Evolutionary conservation across 2,888 invertebrate genomes (phyloP), one percentile per base, ranked within the genome.

Genomic region (Ennomos fuscantarius): DNA sequence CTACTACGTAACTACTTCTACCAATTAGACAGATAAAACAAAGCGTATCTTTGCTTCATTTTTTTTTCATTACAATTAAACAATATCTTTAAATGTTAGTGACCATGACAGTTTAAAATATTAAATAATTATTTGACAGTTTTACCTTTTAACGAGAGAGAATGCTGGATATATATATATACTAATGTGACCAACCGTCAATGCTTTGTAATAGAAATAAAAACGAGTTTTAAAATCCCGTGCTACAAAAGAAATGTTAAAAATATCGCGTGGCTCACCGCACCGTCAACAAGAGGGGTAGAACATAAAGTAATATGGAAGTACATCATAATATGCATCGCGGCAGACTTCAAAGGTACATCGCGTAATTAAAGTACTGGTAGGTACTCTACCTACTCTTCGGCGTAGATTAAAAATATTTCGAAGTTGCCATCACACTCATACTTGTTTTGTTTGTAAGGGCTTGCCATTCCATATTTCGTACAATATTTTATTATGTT

Each of bases 381-480:
- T 79, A 79, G 82, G 79, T 73, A 76, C 79, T 70, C 58, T 51
- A 63, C 55, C 51, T 50, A 60, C 61, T 65, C 61, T 57, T 68
- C 68, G 72, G 66, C 75, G 73, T 76, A 79, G 81, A 85, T 85
- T 83, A 82, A 84, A 84, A 84, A 83, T 84, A 84, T 84, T 82
- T 82, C 77, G 70, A 77, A 81, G 79, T 76, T 76, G 73, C 73
- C 70, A 66, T 62, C 63, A 45, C 53, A 55, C 72, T 69, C 66
- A 55, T 66, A 65, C 55, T 74, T 62, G 66, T 62, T 68, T 55
- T 69, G 62, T 66, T 63, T 63, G 49, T 15, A 40, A 24, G 41
- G 15, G 35, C 41, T 41, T 55, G 42, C 53, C 53, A 49, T 62
- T 36, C 49, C 44, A 36, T 13, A 46, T 42, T 58, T 51, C 13